Base-by-base conservation (phyloP, 2,113 vertebrate species). In the Galemys pyrenaicus region DNA sequence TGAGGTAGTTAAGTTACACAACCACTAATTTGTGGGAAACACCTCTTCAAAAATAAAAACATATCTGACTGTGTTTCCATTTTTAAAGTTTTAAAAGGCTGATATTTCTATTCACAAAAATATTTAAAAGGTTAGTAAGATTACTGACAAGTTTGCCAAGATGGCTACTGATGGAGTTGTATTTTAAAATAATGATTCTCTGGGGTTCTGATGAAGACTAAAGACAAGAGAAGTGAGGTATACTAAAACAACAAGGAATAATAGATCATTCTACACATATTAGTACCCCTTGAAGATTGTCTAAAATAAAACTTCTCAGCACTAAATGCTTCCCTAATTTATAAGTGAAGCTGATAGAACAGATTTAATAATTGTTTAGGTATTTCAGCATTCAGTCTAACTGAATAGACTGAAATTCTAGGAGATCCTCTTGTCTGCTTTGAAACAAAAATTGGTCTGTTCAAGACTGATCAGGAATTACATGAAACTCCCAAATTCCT, bases 321-420 rank as follows among this genome's bases (percentile, higher is more conserved):
- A 32, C 60, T 78, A 83, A 87, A 68, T 73, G 71, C 8, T 87
- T 87, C 67, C 80, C 24, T 86, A 88, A 81, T 54, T 39, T 93
- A 44, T 78, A 87, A 35, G 32, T 83, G 24, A 89, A 70, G 7
- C 17, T 62, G 4, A 75, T 5, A 58, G 24, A 78, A 87, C 6
- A 79, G 41, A 89, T 77, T 90, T 64, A 74, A 13, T 62, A 49
- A 83, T 7, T 44, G 4, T 30, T 32, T 16, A 77, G 11, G 60
- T 75, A 58, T 60, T 58, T 92, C 30, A 56, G 56, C 11, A 71
- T 62, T 35, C 41, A 70, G 44, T 58, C 60, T 73, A 68, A 83
- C 10, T 24, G 64, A 78, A 70, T 0, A 87, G 7, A 82, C 17
- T 28, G 49, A 67, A 90, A 82, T 24, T 22, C 37, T 75, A 74